These are phyloP conservation scores for Drosophila monieri DNA, from an alignment of 2,888 invertebrate species.

Conservation along the genomic window DNA sequence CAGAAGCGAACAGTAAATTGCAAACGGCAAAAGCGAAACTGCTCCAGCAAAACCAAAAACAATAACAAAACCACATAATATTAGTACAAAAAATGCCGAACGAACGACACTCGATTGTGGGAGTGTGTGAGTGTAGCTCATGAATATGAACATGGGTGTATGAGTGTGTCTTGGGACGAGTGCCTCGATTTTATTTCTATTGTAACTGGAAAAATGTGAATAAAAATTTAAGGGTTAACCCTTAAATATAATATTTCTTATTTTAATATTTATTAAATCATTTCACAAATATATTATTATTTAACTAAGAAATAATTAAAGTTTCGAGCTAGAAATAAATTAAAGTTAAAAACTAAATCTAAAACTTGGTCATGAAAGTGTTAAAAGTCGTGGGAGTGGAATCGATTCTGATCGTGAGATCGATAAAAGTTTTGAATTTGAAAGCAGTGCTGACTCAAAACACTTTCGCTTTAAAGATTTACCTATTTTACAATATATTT, in stretches of 20 bases:
- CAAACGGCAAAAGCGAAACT: slow-evolving; percentile 15
- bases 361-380: neutral
- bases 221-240: slow-evolving; percentile 12
- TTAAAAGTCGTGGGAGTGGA: neutral
- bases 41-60: slow-evolving; percentile 10
- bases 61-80: slow-evolving; percentile 16
- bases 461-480: neutral
- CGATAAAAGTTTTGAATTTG: neutral
- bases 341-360: neutral
- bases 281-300: neutral
- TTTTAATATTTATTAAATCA: neutral
- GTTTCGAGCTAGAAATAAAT: neutral
- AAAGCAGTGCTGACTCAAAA: neutral
- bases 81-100: slow-evolving; percentile 12
- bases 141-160: slow-evolving; percentile 1
- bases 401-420: neutral
- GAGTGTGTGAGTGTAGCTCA: slow-evolving; percentile 26
- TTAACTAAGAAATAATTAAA: neutral
- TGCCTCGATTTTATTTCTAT: slow-evolving; percentile 2
- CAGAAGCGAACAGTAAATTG: slow-evolving; percentile 43
- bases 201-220: slow-evolving; percentile 7
- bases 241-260: neutral
- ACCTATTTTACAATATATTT: neutral
- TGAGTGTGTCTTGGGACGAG: slow-evolving; percentile 12
- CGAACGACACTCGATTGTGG: slow-evolving; percentile 17